Base-by-base conservation (phyloP, 2,797 vertebrate species). In the Syngnathus rostellatus region DNA sequence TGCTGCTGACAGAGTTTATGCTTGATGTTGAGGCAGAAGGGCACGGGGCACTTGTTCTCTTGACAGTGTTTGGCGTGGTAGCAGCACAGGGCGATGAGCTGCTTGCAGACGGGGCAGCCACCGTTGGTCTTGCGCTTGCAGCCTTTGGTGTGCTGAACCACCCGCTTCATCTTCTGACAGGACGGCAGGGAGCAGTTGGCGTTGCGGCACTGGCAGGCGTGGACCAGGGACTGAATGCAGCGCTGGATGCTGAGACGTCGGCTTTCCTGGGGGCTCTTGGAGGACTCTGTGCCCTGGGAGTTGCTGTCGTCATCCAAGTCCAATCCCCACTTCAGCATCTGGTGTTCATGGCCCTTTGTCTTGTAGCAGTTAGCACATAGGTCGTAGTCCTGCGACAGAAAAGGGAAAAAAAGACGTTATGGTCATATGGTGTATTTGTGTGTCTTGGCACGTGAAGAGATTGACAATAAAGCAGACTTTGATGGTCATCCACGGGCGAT, bases 31-130 rank as follows among this genome's bases (percentile, higher is more conserved):
- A 96, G 94, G 88, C 97, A 99, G 93, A 99, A 99, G 77, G 97
- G 97, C 83, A 99, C 97, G 0, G 97, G 97, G 87, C 97, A 99
- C 89, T 99, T 99, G 90, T 97, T 99, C 90, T 99, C 97, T 85
- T 98, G 97, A 92, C 97, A 99, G 93, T 99, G 96, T 89, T 99
- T 99, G 87, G 97, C 97, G 0, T 99, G 97, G 89, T 98, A 99
- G 90, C 97, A 99, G 89, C 97, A 99, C 63, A 99, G 90, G 59
- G 97, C 97, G 0, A 99, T 99, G 65, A 99, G 95, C 91, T 99
- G 97, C 86, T 99, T 99, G 92, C 97, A 99, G 65, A 99, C 95
- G 0, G 97, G 97, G 75, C 97, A 99, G 83, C 97, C 95, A 0
- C 97, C 97, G 0, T 98, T 99, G 85, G 97, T 99, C 90, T 99